phyloP scores from a whole-genome alignment of 2,888 invertebrate genomes.

The Cataglyphis altisquamis region DNA sequence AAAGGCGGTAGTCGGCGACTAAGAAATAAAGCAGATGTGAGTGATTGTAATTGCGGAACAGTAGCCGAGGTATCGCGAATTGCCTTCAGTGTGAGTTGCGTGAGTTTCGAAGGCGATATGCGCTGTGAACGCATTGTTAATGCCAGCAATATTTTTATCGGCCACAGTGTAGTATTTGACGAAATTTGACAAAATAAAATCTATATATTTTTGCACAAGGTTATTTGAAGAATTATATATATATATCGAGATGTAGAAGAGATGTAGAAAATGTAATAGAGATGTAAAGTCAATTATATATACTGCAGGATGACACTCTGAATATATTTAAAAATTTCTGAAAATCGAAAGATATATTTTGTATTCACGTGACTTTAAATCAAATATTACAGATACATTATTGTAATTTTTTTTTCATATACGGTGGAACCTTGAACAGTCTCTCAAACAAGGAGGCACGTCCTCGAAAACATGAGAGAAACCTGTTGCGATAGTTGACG shows the following conservation, averaged over 20 bases:
- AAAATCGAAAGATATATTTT: not conserved
- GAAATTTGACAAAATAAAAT: not conserved
- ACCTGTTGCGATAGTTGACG: slow-evolving; percentile 29
- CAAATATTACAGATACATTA: not conserved
- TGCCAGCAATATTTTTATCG: not conserved
- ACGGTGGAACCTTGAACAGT: not conserved
- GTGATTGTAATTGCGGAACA: slow-evolving; percentile 81
- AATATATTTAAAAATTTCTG: slow-evolving; percentile 3
- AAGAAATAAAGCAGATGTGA: slow-evolving; percentile 71
- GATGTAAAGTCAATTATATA: not conserved
- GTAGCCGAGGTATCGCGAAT: slow-evolving; percentile 73
- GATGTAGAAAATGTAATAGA: not conserved
- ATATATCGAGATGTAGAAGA: not conserved
- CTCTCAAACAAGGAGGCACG: slow-evolving; percentile 2
- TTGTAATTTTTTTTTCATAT: not conserved
- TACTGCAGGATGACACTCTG: not conserved
- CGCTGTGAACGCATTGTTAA: not conserved
- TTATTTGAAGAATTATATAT: slow-evolving; percentile 2
- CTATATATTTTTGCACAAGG: not conserved
- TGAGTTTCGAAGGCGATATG: slow-evolving; percentile 13
- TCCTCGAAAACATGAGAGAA: slow-evolving; percentile 36
- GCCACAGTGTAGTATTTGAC: not conserved
- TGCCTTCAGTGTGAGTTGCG: slow-evolving; percentile 56
- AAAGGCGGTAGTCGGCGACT: slow-evolving; percentile 5
- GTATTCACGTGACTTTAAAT: not conserved